phyloP scores from a whole-genome alignment of 2,888 invertebrate species.

The Neria commutata region DNA sequence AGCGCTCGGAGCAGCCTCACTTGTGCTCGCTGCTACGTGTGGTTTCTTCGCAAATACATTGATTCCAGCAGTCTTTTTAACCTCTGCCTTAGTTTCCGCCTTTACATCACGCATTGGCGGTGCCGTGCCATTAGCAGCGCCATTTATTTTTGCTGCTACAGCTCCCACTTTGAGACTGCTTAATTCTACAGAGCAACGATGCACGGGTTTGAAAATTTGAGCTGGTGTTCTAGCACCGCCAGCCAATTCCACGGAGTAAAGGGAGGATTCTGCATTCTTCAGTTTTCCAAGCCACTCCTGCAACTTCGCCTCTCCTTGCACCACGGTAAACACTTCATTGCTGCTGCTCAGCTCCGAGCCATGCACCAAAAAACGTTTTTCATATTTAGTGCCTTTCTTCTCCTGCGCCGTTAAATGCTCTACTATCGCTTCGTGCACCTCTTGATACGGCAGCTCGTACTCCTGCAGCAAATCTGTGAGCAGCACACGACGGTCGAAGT shows the following conservation, averaged over 20 bases:
- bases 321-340: slow-evolving; percentile 49
- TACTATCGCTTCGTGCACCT: slow-evolving; percentile 42
- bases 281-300: slow-evolving; percentile 45
- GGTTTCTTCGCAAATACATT: slow-evolving; percentile 16
- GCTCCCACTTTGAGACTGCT: slow-evolving; percentile 33
- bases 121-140: slow-evolving; percentile 18
- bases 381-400: slow-evolving; percentile 40
- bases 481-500: slow-evolving; percentile 52
- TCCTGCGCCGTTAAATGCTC: slow-evolving; percentile 45
- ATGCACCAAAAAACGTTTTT: slow-evolving; percentile 44
- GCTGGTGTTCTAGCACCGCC: slow-evolving; percentile 53
- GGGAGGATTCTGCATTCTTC: slow-evolving; percentile 40
- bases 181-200: slow-evolving; percentile 39
- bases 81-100: slow-evolving; percentile 13
- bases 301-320: slow-evolving; percentile 45
- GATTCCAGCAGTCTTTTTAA: neutral
- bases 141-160: slow-evolving; percentile 25
- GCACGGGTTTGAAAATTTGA: slow-evolving; percentile 48
- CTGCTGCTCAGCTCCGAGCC: slow-evolving; percentile 24
- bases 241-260: slow-evolving; percentile 53
- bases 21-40: too few species aligned
- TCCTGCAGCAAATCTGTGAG: slow-evolving; percentile 55
- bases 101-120: slow-evolving; percentile 8
- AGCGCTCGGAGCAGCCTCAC: neutral
- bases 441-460: slow-evolving; percentile 47